Conservation (phyloP, 2,113 vertebrate genomes). For the Dromas ardeola region DNA sequence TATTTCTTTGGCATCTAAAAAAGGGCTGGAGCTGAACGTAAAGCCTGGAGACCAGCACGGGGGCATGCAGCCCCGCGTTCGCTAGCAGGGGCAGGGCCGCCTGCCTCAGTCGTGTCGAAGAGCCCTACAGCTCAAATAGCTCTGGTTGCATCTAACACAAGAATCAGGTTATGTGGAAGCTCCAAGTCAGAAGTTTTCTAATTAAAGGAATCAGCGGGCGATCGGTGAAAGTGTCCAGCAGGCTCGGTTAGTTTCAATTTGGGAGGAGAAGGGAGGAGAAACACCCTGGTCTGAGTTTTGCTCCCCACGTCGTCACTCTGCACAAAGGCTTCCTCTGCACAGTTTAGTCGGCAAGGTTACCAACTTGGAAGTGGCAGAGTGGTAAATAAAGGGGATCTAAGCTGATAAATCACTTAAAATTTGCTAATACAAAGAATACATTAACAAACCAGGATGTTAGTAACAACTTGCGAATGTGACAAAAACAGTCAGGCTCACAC, state of each 20-base stretch:
- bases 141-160: neutral
- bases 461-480: neutral
- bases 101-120: neutral
- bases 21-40: neutral
- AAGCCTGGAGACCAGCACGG: fast-evolving
- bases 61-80: fast-evolving
- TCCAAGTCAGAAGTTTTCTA: neutral
- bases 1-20: neutral
- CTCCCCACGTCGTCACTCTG: neutral
- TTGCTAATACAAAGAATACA: neutral
- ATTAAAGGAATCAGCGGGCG: neutral
- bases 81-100: neutral
- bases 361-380: neutral
- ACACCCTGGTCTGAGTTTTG: fast-evolving
- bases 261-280: neutral
- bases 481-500: neutral
- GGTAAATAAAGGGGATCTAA: neutral
- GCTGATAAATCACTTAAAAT: neutral
- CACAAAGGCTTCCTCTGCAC: neutral
- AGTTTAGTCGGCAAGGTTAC: neutral
- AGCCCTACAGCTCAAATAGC: neutral
- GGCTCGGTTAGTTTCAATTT: neutral
- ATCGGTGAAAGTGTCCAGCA: neutral
- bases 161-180: neutral
- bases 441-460: neutral